Conservation (phyloP, 2,113 vertebrate genomes). For the Nothobranchius furzeri region DNA sequence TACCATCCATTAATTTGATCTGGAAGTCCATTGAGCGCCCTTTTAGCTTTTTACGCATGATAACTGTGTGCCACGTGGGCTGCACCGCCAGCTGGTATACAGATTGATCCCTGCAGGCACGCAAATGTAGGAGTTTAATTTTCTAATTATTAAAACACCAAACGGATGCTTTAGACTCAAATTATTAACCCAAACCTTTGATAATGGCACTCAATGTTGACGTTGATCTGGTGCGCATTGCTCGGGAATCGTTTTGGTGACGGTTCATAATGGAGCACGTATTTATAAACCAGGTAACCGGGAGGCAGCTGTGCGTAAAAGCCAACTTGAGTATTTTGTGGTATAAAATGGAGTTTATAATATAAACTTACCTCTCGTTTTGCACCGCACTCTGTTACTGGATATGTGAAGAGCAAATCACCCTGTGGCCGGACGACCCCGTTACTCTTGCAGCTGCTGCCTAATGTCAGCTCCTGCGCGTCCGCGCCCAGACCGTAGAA, state of each 20-base stretch:
- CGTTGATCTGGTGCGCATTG: conserved; percentile 30
- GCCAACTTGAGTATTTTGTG: neutral
- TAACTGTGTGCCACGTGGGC: conserved; percentile 64
- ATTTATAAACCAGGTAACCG: conserved; percentile 66
- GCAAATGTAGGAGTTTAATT: neutral
- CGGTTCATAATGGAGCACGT: conserved; percentile 63
- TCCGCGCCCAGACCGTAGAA: conserved; percentile 69
- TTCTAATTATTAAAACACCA: neutral
- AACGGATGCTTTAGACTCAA: neutral
- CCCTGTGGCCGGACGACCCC: conserved; percentile 52
- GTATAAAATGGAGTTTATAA: neutral
- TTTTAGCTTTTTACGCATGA: conserved; percentile 58
- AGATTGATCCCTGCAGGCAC: conserved; percentile 60
- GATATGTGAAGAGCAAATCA: conserved; percentile 74
- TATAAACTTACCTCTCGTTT: conserved; percentile 53
- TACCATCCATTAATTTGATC: conserved; percentile 75
- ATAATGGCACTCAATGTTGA: conserved; percentile 71
- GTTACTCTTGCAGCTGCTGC: conserved; percentile 68
- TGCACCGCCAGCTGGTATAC: conserved; percentile 64
- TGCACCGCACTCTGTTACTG: conserved; percentile 61
- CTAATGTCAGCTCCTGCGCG: conserved; percentile 61
- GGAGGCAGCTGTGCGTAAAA: conserved; percentile 40
- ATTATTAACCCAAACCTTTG: conserved; percentile 53
- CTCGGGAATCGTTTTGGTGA: conserved; percentile 26
- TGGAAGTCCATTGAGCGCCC: conserved; percentile 48